Evolutionary conservation across 35 echinoderm and acorn worm genomes (phyloP), one percentile per base, ranked within the genome.

Genomic region (Apostichopus japonicus): DNA sequence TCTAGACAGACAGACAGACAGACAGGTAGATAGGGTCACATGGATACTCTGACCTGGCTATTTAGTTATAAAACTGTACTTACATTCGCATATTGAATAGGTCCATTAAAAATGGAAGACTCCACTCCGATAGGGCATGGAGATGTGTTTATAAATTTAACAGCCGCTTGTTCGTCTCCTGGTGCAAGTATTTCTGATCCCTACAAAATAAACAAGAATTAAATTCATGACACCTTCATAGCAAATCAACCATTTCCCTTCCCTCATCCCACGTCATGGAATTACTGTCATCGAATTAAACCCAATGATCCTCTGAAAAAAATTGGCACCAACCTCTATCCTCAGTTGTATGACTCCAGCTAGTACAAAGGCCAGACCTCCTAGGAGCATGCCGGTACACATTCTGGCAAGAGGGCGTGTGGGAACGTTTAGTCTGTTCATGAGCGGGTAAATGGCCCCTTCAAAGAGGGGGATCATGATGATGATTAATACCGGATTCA

Each of bases 401-500:
- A 99, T 99, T 19, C 97, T 84, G 73, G 94, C 93, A 10, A 99
- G 84, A n/a, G 95, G 97, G 27, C 93, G 87, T 55, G 92, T 94
- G 54, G 95, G 93, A 58, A 99, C 87, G 17, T 95, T 95, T 77
- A 92, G 83, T 15, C 95, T 87, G 22, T 83, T 78, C 14, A 99
- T 72, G 9, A 93, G 51, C 4, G 97, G 97, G 92, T 99, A 99
- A 24, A 99, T 91, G 54, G 86, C 73, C 13, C 59, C 93, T 84
- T 99, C 97, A 93, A 94, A 96, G 14, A 99, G 61, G 4, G 97
- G 97, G 59, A 99, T 99, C 65, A 99, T 91, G 1, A 95, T 6
- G 22, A 99, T 91, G 22, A 99, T 99, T 13, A 99, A 79, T 3
- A 99, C 93, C 16, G 97, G 97, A 80, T 99, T 99, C 17, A 99